Percentiles rank a stretch among this genome's conserved stretches.
Conservation (phyloP, 2,888 invertebrate species). For the Harpalus rubripes region DNA sequence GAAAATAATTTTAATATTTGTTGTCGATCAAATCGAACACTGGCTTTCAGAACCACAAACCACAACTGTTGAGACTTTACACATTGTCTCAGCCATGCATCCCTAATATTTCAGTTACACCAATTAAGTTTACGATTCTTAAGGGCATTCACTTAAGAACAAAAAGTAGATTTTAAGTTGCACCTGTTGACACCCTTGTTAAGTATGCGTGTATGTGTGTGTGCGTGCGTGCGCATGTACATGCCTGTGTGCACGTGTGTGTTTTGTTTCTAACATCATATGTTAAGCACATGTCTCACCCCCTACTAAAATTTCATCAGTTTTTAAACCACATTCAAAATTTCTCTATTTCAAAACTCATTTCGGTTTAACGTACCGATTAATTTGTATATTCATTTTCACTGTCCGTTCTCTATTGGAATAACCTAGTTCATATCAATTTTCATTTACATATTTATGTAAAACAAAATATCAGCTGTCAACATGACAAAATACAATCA, state of each 20-base stretch:
- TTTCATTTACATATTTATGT: neutral
- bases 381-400: too few species aligned
- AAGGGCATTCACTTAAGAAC: neutral
- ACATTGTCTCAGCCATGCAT: too few species aligned
- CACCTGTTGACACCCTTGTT: conserved; percentile 39
- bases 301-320: conserved; percentile 28
- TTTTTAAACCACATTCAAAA: conserved; percentile 3
- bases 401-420: neutral
- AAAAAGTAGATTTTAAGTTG: neutral
- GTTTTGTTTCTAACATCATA: conserved; percentile 4
- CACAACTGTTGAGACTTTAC: too few species aligned
- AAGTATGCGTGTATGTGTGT: neutral
- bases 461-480: neutral
- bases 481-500: neutral
- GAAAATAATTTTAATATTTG: too few species aligned
- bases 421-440: neutral
- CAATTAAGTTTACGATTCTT: neutral
- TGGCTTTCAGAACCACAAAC: too few species aligned
- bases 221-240: neutral
- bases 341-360: neutral
- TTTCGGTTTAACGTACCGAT: neutral
- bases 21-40: too few species aligned
- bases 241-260: neutral
- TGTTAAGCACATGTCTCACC: conserved; percentile 26
- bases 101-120: too few species aligned